Evolutionary conservation across 2,888 invertebrate species (phyloP).

Genomic region (Melieria picta): DNA sequence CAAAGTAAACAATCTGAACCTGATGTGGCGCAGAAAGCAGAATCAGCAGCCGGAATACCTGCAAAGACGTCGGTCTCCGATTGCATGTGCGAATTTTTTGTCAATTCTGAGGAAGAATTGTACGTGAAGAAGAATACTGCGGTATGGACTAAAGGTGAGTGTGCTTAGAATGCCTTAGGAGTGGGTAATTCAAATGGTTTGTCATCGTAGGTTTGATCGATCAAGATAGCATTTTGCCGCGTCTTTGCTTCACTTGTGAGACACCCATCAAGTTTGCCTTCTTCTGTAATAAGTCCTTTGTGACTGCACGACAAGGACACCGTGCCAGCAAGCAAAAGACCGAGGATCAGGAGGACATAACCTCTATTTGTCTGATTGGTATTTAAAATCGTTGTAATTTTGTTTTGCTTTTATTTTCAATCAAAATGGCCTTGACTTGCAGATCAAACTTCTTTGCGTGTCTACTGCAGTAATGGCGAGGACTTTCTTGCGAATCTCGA

Average conservation of each 20-base stretch:
- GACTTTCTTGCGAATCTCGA: conserved; percentile 85
- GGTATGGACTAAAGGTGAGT: conserved; percentile 77
- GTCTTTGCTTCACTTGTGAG: conserved; percentile 80
- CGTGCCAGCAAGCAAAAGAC: neutral
- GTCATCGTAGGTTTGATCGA: conserved; percentile 46
- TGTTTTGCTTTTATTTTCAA: neutral
- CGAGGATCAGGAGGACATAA: conserved; percentile 44
- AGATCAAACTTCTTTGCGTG: conserved; percentile 80
- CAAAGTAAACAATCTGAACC: neutral
- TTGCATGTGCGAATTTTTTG: conserved; percentile 61
- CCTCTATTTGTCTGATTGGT: conserved; percentile 62
- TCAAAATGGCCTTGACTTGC: conserved; percentile 11
- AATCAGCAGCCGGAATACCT: neutral
- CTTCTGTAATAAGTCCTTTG: conserved; percentile 74
- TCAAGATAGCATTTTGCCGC: conserved; percentile 53
- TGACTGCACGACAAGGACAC: conserved; percentile 40
- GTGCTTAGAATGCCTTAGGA: neutral
- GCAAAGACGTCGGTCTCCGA: conserved; percentile 30
- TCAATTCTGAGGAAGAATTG: conserved; percentile 83
- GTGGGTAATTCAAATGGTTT: neutral
- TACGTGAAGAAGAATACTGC: conserved; percentile 87
- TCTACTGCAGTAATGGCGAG: conserved; percentile 82
- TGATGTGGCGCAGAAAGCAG: neutral
- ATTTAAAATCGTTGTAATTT: neutral
- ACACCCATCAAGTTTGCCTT: conserved; percentile 83